phyloP scores from a whole-genome alignment of 2,797 vertebrate genomes.

The Phataginus tricuspis region DNA sequence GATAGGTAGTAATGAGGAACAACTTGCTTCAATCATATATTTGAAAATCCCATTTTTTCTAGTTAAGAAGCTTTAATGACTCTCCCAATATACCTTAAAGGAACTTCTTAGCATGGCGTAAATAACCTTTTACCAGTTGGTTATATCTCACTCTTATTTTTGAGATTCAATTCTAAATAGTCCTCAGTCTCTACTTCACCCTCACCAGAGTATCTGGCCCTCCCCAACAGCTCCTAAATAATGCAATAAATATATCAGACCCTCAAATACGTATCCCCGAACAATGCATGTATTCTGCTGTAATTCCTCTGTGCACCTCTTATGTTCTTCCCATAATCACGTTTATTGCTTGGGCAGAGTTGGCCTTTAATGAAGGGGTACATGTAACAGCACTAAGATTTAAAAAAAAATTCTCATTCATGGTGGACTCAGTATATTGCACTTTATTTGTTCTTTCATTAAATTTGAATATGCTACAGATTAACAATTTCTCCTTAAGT shows the following conservation, averaged over 20 bases:
- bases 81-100: background rate
- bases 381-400: background rate
- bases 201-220: background rate
- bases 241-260: background rate
- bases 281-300: background rate
- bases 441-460: background rate
- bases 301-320: background rate
- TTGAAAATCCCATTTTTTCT: background rate
- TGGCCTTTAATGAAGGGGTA: background rate
- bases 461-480: background rate
- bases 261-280: background rate
- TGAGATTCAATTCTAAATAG: background rate
- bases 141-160: background rate
- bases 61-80: background rate
- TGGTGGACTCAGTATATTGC: background rate
- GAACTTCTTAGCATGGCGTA: background rate
- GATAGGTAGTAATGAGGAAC: background rate
- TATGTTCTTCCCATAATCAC: background rate
- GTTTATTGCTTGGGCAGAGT: background rate
- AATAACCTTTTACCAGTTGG: background rate
- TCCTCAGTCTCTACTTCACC: background rate
- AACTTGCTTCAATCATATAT: background rate
- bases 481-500: background rate
- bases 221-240: background rate
- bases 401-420: background rate